Conservation (phyloP, 2,797 vertebrate genomes). For the Otus scops region DNA sequence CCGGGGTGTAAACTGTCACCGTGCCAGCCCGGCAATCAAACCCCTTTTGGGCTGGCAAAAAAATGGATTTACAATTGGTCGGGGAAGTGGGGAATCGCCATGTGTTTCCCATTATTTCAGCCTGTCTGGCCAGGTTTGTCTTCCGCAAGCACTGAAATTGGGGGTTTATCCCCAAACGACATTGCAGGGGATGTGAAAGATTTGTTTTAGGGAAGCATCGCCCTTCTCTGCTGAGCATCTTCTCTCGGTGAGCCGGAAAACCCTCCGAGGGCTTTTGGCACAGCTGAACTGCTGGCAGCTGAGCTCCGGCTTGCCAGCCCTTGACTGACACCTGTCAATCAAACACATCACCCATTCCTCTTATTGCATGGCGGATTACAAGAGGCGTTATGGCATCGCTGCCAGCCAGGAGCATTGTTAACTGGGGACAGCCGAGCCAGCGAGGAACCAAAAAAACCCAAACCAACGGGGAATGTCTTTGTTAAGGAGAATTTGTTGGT, state of each 20-base stretch:
- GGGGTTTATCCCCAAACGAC: rapidly evolving
- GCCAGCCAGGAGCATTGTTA: background rate
- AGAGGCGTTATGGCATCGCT: rapidly evolving
- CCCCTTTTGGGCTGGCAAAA: background rate
- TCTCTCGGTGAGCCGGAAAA: background rate
- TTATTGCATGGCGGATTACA: background rate
- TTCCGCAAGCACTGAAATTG: rapidly evolving
- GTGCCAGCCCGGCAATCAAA: background rate
- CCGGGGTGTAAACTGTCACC: background rate
- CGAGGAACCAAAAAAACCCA: slow-evolving; percentile 18
- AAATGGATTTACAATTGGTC: rapidly evolving
- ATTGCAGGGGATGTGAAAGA: background rate
- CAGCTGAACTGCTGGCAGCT: background rate
- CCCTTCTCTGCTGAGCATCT: background rate
- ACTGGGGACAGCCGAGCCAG: slow-evolving; percentile 70
- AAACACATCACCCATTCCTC: background rate
- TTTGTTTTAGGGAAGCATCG: background rate
- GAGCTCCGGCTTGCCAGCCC: background rate
- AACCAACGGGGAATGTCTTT: slow-evolving; percentile 79
- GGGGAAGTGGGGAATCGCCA: rapidly evolving
- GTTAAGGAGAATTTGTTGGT: slow-evolving; percentile 81
- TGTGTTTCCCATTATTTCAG: rapidly evolving
- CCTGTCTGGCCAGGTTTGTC: background rate
- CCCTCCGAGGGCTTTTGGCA: background rate
- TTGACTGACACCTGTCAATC: background rate